Evolutionary conservation across 2,113 vertebrate species (phyloP).

Genomic region (Microtus montanus): DNA sequence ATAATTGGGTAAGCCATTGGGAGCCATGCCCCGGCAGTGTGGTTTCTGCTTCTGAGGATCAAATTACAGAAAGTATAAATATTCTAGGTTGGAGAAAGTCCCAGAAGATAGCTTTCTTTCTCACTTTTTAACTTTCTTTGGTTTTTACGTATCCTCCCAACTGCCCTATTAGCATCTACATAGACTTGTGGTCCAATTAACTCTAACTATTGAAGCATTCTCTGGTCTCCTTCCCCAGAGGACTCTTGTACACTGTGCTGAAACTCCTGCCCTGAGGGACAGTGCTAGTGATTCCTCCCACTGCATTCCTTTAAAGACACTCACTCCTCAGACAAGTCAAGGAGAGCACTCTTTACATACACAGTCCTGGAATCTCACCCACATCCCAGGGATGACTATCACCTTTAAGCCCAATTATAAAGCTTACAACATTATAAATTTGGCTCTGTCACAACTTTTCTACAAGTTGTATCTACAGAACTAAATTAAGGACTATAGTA

Average conservation of each 20-base stretch:
- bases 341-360: background rate
- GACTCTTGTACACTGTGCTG: background rate
- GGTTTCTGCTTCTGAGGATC: slow-evolving; percentile 82
- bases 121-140: slow-evolving; percentile 14
- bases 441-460: slow-evolving; percentile 29
- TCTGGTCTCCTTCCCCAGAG: background rate
- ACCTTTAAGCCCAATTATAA: background rate
- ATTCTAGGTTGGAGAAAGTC: background rate
- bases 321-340: background rate
- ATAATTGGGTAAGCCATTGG: slow-evolving; percentile 87
- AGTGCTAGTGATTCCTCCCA: too few relatives aligned
- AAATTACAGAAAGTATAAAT: slow-evolving; percentile 56
- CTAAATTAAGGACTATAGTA: background rate
- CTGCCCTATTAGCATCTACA: background rate
- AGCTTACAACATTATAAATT: slow-evolving; percentile 11
- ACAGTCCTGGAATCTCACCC: background rate
- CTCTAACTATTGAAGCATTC: background rate
- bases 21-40: slow-evolving; percentile 77
- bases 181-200: background rate
- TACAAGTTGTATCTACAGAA: slow-evolving; percentile 1
- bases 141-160: background rate
- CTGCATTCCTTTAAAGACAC: background rate
- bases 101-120: background rate
- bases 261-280: background rate
- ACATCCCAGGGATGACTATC: background rate